These are phyloP conservation scores for Patagioenas fasciata DNA, from an alignment of 2,113 vertebrate species.

Conservation along the genomic window DNA sequence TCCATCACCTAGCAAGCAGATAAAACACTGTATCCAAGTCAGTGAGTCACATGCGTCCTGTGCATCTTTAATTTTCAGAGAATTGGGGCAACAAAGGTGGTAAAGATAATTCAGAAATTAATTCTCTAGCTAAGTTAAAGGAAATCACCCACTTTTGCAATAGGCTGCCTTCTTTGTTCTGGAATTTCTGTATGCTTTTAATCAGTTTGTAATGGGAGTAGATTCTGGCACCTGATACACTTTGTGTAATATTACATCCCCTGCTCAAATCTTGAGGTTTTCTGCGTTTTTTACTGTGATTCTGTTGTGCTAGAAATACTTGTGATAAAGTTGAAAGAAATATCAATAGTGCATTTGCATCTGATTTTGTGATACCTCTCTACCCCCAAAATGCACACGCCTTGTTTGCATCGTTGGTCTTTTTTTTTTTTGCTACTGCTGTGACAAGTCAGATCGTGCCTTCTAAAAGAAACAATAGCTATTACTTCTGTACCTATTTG, in stretches of 20 bases:
- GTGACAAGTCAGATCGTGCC: background rate
- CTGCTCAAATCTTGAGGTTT: background rate
- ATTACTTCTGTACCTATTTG: background rate
- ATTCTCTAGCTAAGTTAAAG: background rate
- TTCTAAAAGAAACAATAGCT: background rate
- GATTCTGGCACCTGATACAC: background rate
- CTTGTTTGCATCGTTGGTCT: background rate
- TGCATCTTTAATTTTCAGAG: background rate
- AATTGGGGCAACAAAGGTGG: background rate
- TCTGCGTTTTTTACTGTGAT: background rate
- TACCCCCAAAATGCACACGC: accelerated
- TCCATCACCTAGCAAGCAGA: background rate
- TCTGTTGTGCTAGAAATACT: background rate
- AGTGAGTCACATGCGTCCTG: background rate
- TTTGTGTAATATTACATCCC: background rate
- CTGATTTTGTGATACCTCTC: background rate
- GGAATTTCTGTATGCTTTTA: background rate
- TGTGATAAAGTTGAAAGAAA: background rate
- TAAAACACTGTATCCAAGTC: background rate
- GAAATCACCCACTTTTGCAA: background rate
- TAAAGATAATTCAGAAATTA: background rate
- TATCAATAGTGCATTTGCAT: background rate
- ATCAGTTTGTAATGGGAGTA: background rate
- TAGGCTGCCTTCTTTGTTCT: background rate
- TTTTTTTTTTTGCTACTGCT: background rate